Conservation (phyloP, 2,113 vertebrate species). For the Parus major region DNA sequence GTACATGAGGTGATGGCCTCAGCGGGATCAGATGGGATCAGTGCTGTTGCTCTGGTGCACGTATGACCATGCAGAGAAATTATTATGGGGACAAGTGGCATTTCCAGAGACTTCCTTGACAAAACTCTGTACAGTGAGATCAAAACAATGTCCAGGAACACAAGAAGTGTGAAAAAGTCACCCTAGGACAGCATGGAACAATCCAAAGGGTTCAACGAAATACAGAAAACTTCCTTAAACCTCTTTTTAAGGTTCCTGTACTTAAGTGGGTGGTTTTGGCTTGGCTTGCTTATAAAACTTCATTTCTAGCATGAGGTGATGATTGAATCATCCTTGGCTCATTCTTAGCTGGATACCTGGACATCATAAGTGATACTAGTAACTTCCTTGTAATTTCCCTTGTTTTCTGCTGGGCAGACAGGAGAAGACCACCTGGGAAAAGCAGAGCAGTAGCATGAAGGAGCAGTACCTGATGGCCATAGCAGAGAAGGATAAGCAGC, state of each 20-base stretch:
- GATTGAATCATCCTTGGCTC: neutral
- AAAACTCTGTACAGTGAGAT: neutral
- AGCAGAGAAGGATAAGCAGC: conserved; percentile 84
- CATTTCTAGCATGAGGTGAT: neutral
- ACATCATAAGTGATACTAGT: neutral
- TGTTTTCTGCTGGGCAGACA: conserved; percentile 39
- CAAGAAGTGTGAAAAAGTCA: neutral
- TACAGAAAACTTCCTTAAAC: neutral
- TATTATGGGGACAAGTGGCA: neutral
- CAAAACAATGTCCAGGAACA: neutral
- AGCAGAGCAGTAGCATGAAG: conserved; percentile 80
- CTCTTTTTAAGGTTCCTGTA: neutral
- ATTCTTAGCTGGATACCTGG: neutral
- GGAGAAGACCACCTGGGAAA: conserved; percentile 78
- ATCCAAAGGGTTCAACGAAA: neutral
- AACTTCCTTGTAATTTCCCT: neutral
- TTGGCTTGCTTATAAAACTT: neutral
- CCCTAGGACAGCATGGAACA: neutral
- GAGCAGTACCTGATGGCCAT: conserved; percentile 85
- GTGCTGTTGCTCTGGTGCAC: neutral
- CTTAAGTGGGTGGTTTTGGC: neutral
- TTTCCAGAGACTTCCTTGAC: neutral
- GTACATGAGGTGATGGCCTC: neutral
- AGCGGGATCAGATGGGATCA: neutral
- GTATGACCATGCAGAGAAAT: neutral